Evolutionary conservation across 2,797 vertebrate genomes (phyloP).

Genomic region (Centropyge bicolor): DNA sequence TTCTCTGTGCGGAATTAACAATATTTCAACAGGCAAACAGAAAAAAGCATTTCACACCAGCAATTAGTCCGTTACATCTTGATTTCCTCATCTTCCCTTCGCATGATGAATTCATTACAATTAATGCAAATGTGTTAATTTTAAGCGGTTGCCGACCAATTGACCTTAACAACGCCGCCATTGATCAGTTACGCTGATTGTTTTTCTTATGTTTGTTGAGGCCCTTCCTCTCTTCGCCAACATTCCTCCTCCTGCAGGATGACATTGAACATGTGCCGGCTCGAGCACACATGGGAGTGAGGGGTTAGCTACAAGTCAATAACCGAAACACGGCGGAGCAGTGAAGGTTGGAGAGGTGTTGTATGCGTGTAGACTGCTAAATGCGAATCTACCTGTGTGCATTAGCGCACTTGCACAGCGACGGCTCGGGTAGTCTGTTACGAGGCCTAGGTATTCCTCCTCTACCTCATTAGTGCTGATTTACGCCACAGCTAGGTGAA

Average conservation of each 20-base stretch:
- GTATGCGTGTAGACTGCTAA: slow-evolving; percentile 66
- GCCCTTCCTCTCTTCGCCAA: slow-evolving; percentile 45
- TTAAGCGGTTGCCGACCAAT: slow-evolving; percentile 34
- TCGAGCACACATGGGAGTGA: slow-evolving; percentile 61
- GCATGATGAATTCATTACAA: slow-evolving; percentile 2
- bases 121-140: slow-evolving; percentile 20
- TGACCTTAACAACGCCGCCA: slow-evolving; percentile 45
- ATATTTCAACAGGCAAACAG: background rate
- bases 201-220: slow-evolving; percentile 64
- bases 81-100: slow-evolving; percentile 1
- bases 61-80: slow-evolving; percentile 16
- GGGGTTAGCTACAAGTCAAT: slow-evolving; percentile 83
- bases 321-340: slow-evolving; percentile 71
- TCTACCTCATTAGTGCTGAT: slow-evolving; percentile 87
- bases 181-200: slow-evolving; percentile 52
- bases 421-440: slow-evolving; percentile 67
- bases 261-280: slow-evolving; percentile 69
- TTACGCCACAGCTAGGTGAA: slow-evolving; percentile 84
- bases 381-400: slow-evolving; percentile 63
- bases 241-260: slow-evolving; percentile 57
- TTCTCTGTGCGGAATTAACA: slow-evolving; percentile 1
- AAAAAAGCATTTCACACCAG: slow-evolving; percentile 23
- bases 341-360: slow-evolving; percentile 70
- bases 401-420: slow-evolving; percentile 54
- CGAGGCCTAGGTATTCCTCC: slow-evolving; percentile 77